These are phyloP conservation scores for Gymnoscelis rufifasciata DNA, from an alignment of 2,888 invertebrate species.

Conservation along the genomic window DNA sequence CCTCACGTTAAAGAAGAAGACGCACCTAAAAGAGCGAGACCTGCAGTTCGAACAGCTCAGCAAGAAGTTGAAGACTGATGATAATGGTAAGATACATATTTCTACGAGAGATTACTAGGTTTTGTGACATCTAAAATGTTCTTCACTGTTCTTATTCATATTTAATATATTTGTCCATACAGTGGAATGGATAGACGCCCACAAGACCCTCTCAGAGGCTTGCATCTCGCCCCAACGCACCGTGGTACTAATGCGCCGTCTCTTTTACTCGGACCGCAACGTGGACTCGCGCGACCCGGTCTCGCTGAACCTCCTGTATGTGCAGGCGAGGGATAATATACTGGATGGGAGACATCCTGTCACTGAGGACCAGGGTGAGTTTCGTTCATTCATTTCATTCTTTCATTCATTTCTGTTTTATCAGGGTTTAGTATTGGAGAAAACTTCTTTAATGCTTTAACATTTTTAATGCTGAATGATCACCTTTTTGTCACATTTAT, in stretches of 20 bases:
- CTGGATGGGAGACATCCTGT: constrained; percentile 97
- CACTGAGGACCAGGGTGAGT: constrained; percentile 88
- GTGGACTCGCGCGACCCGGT: constrained; percentile 98
- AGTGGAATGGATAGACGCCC: constrained; percentile 98
- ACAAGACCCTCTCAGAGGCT: constrained; percentile 96
- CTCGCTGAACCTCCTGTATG: constrained; percentile 96
- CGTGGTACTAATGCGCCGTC: constrained; percentile 93
- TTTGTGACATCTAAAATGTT: too few relatives aligned
- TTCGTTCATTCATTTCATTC: background rate
- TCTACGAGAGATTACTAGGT: too few relatives aligned
- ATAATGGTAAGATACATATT: constrained; percentile 85
- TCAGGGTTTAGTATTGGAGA: too few relatives aligned
- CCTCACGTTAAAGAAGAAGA: constrained; percentile 87
- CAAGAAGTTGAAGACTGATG: constrained; percentile 98
- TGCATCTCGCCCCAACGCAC: constrained; percentile 94
- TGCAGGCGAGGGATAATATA: constrained; percentile 98
- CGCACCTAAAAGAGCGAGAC: constrained; percentile 85
- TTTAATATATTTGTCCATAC: constrained; percentile 12
- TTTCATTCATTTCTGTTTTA: too few relatives aligned
- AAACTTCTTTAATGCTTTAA: too few relatives aligned
- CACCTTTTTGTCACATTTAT: too few relatives aligned
- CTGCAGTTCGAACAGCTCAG: constrained; percentile 96
- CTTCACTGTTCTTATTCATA: too few relatives aligned
- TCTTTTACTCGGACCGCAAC: constrained; percentile 99
- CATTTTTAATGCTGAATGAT: too few relatives aligned